Evolutionary conservation across 2,797 vertebrate species (phyloP), one percentile per base, ranked within the genome.

Genomic region (Danio choprae): DNA sequence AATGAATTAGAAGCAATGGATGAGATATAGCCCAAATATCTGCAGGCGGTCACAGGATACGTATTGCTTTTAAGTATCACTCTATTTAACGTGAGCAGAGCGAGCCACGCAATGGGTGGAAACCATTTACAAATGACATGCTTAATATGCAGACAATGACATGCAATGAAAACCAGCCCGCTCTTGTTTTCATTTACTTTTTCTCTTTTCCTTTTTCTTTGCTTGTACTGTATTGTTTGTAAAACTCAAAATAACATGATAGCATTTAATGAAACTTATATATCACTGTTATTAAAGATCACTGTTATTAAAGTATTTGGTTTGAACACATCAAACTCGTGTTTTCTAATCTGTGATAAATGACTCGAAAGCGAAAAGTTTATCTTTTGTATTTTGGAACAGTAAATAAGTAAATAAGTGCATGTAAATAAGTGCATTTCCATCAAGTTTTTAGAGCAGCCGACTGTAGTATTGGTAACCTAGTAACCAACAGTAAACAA

Each of bases 11-110:
- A 86, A 80, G 86, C 84, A 87, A 85, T 80, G 77, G 86, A 90
- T 82, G 82, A 59, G 79, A 78, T 85, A 81, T 81, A 89, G 89
- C 73, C 89, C 87, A 92, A 92, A 92, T 86, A 92, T 87, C 91
- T 89, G 18, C 84, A 85, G 90, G 91, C 89, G 0, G n/a, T 90
- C 89, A 82, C 82, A 86, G 77, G 77, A 74, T 86, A 85, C 65
- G 77, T 84, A 80, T 83, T 87, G 81, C 86, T 84, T 90, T 90
- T 82, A 77, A 82, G 85, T 89, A 81, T 89, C 90, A 77, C 55
- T 65, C 83, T 60, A 46, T 82, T 87, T 82, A 82, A 81, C 16
- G 58, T 69, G 73, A 86, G 75, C 56, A 74, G 83, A 22, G 84
- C 80, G 84, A 84, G 80, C 59, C 84, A 71, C 70, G 62, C 85